These are phyloP conservation scores for Dicrurus megarhynchus DNA, from an alignment of 2,113 vertebrate genomes.

Conservation along the genomic window DNA sequence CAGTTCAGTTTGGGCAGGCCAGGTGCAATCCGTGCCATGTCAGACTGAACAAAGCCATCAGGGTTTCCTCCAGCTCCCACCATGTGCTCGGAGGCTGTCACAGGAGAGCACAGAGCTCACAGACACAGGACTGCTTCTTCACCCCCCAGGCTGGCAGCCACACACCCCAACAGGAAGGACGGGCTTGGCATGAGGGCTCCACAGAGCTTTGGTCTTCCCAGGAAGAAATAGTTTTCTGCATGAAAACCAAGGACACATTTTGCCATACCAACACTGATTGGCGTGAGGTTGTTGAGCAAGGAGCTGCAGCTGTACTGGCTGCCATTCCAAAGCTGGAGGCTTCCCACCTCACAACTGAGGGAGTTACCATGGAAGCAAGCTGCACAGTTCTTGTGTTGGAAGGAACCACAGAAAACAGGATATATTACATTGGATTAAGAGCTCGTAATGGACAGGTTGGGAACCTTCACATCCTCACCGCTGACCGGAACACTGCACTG, in stretches of 20 bases:
- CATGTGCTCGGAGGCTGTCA: rapidly evolving
- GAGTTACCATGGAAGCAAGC: background rate
- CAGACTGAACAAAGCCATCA: background rate
- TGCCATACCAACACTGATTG: background rate
- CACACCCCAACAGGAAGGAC: background rate
- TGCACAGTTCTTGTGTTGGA: background rate
- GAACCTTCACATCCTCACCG: background rate
- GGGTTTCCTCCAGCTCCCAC: background rate
- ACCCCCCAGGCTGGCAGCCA: background rate
- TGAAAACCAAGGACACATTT: background rate
- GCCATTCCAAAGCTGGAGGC: background rate
- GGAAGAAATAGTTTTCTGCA: background rate
- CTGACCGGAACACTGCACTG: background rate
- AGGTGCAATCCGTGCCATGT: background rate
- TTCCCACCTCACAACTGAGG: background rate
- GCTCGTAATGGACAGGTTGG: background rate
- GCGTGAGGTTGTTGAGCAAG: background rate
- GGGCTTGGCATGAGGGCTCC: background rate
- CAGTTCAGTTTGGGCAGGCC: rapidly evolving
- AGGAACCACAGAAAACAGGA: background rate
- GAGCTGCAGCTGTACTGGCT: background rate
- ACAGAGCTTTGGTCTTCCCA: background rate
- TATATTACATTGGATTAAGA: background rate
- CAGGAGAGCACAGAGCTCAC: background rate
- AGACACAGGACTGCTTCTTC: background rate